Evolutionary conservation across 1,140 invertebrate genomes (phyloP).

Genomic region (Agrilus planipennis): DNA sequence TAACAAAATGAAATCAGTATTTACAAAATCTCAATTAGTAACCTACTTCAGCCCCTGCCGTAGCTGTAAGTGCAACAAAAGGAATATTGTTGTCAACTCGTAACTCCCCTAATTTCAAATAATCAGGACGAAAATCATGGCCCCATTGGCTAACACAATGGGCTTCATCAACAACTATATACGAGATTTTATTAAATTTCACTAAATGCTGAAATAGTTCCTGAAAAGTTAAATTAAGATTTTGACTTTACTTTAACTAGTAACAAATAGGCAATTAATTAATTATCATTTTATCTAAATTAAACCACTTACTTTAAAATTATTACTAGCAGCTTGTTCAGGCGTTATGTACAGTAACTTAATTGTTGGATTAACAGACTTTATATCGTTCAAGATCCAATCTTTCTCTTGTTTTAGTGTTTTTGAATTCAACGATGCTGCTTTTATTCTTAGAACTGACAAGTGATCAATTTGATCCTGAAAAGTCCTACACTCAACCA

Average conservation of each 20-base stretch:
- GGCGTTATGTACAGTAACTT: constrained; percentile 86
- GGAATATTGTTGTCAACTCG: constrained; percentile 58
- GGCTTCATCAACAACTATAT: constrained; percentile 91
- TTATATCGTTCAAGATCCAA: constrained; percentile 61
- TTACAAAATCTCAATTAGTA: background rate
- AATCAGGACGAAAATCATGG: constrained; percentile 93
- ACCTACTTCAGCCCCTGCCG: constrained; percentile 63
- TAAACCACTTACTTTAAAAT: constrained; percentile 45
- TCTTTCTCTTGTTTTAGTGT: constrained; percentile 60
- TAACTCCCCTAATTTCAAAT: constrained; percentile 72
- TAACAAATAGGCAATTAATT: constrained; percentile 2
- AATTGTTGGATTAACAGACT: constrained; percentile 45
- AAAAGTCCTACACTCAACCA: constrained; percentile 16
- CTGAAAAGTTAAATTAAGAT: constrained; percentile 11
- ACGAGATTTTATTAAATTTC: constrained; percentile 55
- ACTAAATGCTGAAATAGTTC: constrained; percentile 45
- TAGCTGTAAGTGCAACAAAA: constrained; percentile 91
- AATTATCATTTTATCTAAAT: constrained; percentile 37
- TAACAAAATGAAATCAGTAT: constrained; percentile 2
- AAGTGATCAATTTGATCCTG: constrained; percentile 65
- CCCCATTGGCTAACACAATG: constrained; percentile 98
- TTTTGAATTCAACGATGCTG: constrained; percentile 83
- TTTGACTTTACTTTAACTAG: constrained; percentile 6
- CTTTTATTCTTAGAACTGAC: constrained; percentile 53
- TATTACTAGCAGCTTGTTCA: constrained; percentile 71